A percentile compares a stretch with the other conserved stretches of the same genome.
phyloP scores from a whole-genome alignment of 1,140 invertebrate genomes.

The Subanguina moxae region DNA sequence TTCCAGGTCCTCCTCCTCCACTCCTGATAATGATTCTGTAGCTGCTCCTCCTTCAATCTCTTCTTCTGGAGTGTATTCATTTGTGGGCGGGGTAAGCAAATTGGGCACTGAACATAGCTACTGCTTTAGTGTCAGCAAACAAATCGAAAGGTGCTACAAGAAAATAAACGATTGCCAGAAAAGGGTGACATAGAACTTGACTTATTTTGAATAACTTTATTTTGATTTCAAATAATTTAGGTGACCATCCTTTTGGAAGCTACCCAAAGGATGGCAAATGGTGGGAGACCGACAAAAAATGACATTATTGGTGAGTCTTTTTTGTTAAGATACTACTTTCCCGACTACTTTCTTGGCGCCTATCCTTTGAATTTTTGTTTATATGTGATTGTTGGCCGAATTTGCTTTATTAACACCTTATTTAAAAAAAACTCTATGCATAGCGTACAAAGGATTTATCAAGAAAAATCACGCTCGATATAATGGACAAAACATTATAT shows the following conservation, averaged over 20 bases:
- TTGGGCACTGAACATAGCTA: neutral
- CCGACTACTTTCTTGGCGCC: neutral
- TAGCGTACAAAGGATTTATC: too few species aligned
- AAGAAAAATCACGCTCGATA: too few species aligned
- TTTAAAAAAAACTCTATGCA: too few species aligned
- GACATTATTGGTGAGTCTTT: neutral
- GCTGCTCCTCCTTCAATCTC: neutral
- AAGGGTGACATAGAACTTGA: too few species aligned
- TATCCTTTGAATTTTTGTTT: too few species aligned
- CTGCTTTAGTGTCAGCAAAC: neutral
- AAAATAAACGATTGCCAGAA: neutral
- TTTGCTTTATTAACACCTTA: too few species aligned
- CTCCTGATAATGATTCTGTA: neutral
- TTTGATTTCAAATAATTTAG: too few species aligned
- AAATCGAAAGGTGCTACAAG: neutral
- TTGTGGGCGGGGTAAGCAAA: neutral
- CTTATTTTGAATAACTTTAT: too few species aligned
- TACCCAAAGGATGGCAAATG: neutral
- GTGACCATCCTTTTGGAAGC: neutral
- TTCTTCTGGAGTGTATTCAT: neutral
- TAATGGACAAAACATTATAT: too few species aligned
- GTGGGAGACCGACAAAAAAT: neutral
- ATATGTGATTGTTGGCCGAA: too few species aligned
- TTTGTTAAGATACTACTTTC: neutral
- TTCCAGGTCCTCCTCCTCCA: neutral